These are phyloP conservation scores for Lochmaea capreae DNA, from an alignment of 2,888 invertebrate species.

Conservation along the genomic window DNA sequence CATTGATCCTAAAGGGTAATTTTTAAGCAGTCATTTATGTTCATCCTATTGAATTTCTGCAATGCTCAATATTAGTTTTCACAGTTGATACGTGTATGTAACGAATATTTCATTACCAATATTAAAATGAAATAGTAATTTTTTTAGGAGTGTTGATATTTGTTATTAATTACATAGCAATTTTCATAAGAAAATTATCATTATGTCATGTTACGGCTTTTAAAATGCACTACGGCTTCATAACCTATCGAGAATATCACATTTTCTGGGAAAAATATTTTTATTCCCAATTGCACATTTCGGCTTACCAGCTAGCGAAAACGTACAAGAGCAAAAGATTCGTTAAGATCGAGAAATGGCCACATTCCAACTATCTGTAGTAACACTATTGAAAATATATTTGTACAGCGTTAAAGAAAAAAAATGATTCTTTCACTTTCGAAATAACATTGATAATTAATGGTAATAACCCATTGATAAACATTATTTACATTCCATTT, in stretches of 20 bases:
- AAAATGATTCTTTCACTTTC: too few relatives aligned
- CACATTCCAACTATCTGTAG: too few relatives aligned
- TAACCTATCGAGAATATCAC: not conserved
- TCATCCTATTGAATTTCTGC: too few relatives aligned
- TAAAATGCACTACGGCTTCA: not conserved
- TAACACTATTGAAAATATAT: too few relatives aligned
- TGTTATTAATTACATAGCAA: conserved; percentile 1
- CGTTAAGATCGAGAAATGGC: too few relatives aligned
- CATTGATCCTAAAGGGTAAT: not conserved
- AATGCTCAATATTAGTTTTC: not conserved
- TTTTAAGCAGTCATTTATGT: not conserved
- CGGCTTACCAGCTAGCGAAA: not conserved
- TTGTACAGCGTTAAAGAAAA: too few relatives aligned
- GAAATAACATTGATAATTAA: too few relatives aligned
- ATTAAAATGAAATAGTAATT: not conserved
- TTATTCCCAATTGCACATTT: not conserved
- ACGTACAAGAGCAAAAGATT: not conserved
- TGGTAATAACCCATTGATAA: too few relatives aligned
- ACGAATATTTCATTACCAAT: not conserved
- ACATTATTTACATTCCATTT: too few relatives aligned
- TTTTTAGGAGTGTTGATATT: conserved; percentile 3
- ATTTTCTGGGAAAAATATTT: not conserved
- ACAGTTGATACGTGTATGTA: not conserved
- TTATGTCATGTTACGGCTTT: conserved; percentile 1
- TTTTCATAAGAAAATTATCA: conserved; percentile 1